Evolutionary conservation across 2,888 invertebrate species (phyloP).

Genomic region (Oxyscelio sp.): DNA sequence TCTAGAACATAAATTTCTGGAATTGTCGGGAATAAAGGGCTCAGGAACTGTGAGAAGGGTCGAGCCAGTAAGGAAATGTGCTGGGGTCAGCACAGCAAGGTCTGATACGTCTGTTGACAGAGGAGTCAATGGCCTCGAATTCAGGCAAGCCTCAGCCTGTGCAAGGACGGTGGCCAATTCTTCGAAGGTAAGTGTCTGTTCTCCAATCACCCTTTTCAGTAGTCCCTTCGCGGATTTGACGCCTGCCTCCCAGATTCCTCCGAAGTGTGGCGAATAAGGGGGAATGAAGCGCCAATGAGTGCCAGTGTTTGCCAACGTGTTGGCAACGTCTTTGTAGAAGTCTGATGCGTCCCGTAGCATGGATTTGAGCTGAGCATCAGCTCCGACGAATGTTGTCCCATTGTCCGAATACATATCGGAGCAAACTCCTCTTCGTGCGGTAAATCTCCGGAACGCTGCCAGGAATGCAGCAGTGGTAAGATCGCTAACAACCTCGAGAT

Average conservation of each 20-base stretch:
- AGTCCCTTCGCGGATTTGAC: conserved; percentile 5
- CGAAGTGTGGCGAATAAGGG: background rate
- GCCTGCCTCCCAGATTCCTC: conserved; percentile 12
- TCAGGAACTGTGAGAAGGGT: conserved; percentile 3
- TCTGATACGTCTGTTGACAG: background rate
- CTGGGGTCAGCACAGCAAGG: conserved; percentile 20
- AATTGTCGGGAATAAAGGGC: background rate
- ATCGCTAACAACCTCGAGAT: conserved; percentile 12
- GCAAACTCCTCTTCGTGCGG: background rate
- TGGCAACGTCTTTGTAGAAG: background rate
- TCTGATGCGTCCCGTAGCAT: background rate
- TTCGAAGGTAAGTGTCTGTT: conserved; percentile 1
- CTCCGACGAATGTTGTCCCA: conserved; percentile 13
- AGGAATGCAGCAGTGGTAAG: background rate
- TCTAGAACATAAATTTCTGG: background rate
- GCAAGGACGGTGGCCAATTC: conserved; percentile 3
- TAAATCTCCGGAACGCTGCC: conserved; percentile 8
- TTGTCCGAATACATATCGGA: background rate
- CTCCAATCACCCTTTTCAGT: background rate
- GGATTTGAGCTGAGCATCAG: background rate
- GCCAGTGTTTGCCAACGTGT: background rate
- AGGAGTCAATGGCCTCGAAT: background rate
- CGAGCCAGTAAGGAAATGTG: conserved; percentile 4
- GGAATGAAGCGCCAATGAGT: background rate
- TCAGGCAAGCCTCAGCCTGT: conserved; percentile 16